Evolutionary conservation across 2,888 invertebrate genomes (phyloP).

Genomic region (Drosophila longiperda): DNA sequence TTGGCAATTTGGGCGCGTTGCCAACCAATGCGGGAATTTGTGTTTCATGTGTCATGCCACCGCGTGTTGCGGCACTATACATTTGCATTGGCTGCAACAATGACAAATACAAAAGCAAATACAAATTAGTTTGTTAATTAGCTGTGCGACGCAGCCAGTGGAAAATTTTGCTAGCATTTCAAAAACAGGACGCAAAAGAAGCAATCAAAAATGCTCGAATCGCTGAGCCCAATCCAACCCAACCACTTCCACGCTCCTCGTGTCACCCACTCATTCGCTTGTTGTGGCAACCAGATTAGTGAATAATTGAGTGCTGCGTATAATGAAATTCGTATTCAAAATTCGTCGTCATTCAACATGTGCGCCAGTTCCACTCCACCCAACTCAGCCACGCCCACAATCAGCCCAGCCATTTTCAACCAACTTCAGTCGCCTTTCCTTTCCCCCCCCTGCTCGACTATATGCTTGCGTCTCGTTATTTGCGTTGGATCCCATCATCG

Average conservation of each 20-base stretch:
- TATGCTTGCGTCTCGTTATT: constrained; percentile 62
- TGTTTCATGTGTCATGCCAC: constrained; percentile 25
- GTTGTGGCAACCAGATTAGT: constrained; percentile 69
- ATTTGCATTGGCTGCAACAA: constrained; percentile 26
- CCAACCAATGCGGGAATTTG: constrained; percentile 54
- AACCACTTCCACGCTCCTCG: neutral
- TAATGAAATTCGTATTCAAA: constrained; percentile 81
- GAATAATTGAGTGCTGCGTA: constrained; percentile 77
- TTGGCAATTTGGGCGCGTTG: constrained; percentile 70
- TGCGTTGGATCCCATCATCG: constrained; percentile 31
- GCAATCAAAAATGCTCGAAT: constrained; percentile 37
- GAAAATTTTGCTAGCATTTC: constrained; percentile 71
- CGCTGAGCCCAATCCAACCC: neutral
- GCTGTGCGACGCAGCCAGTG: constrained; percentile 55
- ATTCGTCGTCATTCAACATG: constrained; percentile 77
- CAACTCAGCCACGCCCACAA: constrained; percentile 6
- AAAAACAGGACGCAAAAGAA: constrained; percentile 17
- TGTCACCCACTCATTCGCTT: neutral
- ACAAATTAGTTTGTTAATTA: constrained; percentile 51
- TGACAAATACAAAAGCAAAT: constrained; percentile 26
- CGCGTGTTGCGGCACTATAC: constrained; percentile 26
- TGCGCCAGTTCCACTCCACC: constrained; percentile 24
- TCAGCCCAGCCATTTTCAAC: neutral
- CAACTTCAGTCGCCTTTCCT: neutral
- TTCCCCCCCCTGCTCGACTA: constrained; percentile 32